These are phyloP conservation scores for Oscheius sp. DNA, from an alignment of 2,888 invertebrate species.

Conservation along the genomic window DNA sequence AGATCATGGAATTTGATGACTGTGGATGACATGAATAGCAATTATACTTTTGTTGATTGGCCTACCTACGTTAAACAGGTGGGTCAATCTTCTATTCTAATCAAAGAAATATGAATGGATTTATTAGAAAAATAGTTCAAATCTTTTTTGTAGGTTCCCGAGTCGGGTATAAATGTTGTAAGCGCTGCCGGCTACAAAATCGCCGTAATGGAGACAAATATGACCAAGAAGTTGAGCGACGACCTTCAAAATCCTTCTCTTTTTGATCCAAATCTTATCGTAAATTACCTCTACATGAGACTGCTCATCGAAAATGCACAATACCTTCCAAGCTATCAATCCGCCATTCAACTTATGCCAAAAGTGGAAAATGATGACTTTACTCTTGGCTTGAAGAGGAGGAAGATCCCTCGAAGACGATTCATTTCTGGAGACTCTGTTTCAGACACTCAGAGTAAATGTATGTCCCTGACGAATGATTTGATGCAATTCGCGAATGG, in stretches of 20 bases:
- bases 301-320: slow-evolving; percentile 46
- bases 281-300: slow-evolving; percentile 52
- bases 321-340: slow-evolving; percentile 40
- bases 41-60: slow-evolving; percentile 37
- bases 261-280: slow-evolving; percentile 28
- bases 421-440: slow-evolving; percentile 6
- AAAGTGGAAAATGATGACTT: background rate
- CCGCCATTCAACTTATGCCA: background rate
- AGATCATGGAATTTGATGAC: slow-evolving; percentile 55
- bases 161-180: slow-evolving; percentile 20
- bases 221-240: slow-evolving; percentile 16
- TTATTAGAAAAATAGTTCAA: background rate
- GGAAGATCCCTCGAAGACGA: background rate
- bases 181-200: slow-evolving; percentile 13
- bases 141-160: slow-evolving; percentile 24
- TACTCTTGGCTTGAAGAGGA: slow-evolving; percentile 1
- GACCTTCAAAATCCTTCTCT: slow-evolving; percentile 13
- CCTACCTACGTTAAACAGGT: slow-evolving; percentile 38
- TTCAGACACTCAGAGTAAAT: slow-evolving; percentile 1
- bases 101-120: too few species aligned
- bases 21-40: slow-evolving; percentile 24
- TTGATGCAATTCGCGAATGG: slow-evolving; percentile 59
- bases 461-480: slow-evolving; percentile 33
- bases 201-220: slow-evolving; percentile 16
- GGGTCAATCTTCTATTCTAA: too few species aligned